Evolutionary conservation across 1,140 invertebrate genomes (phyloP).

Genomic region (Laupala kohalensis): DNA sequence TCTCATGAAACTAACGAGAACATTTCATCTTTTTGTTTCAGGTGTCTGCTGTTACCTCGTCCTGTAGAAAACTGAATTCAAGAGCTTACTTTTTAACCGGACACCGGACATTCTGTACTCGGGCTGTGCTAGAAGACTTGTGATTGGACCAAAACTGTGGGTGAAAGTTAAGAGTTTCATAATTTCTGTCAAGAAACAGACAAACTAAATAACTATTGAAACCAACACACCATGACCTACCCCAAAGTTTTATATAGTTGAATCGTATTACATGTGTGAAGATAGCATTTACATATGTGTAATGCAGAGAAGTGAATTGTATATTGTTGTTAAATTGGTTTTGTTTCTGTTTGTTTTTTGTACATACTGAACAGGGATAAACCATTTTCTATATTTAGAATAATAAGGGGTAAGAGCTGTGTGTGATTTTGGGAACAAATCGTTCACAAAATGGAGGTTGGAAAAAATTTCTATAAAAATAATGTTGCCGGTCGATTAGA

Average conservation of each 20-base stretch:
- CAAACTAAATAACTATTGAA: background rate
- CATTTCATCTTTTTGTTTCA: background rate
- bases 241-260: background rate
- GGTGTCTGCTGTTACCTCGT: background rate
- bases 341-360: background rate
- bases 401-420: background rate
- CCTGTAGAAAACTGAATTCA: background rate
- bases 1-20: background rate
- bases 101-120: background rate
- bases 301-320: background rate
- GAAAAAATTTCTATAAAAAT: background rate
- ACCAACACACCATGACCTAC: background rate
- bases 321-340: background rate
- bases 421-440: background rate
- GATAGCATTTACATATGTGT: background rate
- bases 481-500: background rate
- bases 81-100: background rate
- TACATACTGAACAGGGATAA: background rate
- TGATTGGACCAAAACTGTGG: background rate
- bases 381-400: background rate
- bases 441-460: background rate
- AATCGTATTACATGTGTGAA: background rate
- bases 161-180: background rate
- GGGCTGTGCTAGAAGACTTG: background rate
- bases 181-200: background rate